Evolutionary conservation across 2,888 invertebrate genomes (phyloP).

Genomic region (Antitype chi): DNA sequence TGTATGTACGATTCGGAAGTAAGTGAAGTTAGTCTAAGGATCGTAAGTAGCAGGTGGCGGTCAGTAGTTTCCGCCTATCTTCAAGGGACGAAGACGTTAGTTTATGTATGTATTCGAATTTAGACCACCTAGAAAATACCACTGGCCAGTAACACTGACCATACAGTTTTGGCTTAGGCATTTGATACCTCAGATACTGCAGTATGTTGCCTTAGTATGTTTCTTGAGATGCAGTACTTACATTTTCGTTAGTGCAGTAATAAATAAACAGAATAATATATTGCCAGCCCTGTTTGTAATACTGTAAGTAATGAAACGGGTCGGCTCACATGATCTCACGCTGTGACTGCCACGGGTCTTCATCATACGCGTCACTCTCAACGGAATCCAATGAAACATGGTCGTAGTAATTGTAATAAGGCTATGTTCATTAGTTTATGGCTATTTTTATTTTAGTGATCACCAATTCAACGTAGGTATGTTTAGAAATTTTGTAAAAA

Average conservation of each 20-base stretch:
- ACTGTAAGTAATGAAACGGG: conserved; percentile 60
- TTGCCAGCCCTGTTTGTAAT: conserved; percentile 40
- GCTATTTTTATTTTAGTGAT: not conserved
- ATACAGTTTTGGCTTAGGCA: not conserved
- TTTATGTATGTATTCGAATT: not conserved
- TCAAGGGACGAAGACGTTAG: not conserved
- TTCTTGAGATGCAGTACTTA: too few relatives aligned
- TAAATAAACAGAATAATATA: conserved; percentile 2
- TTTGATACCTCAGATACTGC: not conserved
- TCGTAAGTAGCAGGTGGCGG: not conserved
- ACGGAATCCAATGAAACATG: conserved; percentile 43
- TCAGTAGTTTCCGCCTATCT: not conserved
- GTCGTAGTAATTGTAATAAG: conserved; percentile 27
- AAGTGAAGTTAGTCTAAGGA: not conserved
- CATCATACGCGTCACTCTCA: conserved; percentile 44
- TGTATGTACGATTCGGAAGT: not conserved
- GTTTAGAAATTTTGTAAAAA: not conserved
- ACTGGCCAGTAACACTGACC: not conserved
- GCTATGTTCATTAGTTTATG: conserved; percentile 8
- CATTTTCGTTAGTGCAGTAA: not conserved
- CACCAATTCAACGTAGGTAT: not conserved
- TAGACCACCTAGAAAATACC: not conserved
- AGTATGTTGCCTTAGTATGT: not conserved
- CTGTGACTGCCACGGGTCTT: conserved; percentile 67
- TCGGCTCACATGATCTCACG: conserved; percentile 74